Evolutionary conservation across 2,888 invertebrate genomes (phyloP).

Genomic region (Carabus problematicus): DNA sequence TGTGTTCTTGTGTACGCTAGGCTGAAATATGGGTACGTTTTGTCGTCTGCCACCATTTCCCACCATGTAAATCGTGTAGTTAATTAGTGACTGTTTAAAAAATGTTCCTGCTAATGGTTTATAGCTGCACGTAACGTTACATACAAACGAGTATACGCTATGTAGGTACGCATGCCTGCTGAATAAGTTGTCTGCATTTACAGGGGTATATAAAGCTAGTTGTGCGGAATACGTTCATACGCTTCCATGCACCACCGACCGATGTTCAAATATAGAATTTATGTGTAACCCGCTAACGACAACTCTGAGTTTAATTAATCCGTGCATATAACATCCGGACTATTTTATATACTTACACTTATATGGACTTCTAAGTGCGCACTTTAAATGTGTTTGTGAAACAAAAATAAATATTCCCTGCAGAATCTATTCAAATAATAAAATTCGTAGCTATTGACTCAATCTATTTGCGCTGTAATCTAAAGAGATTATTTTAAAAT

Average conservation of each 20-base stretch:
- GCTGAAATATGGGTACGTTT: too few relatives aligned
- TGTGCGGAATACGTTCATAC: constrained; percentile 3
- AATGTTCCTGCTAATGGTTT: too few relatives aligned
- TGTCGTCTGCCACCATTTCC: too few relatives aligned
- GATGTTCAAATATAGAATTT: not conserved
- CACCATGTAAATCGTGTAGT: too few relatives aligned
- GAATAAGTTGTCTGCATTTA: constrained; percentile 14
- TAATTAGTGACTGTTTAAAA: too few relatives aligned
- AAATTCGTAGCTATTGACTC: not conserved
- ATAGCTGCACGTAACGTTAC: too few relatives aligned
- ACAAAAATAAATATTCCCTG: constrained; percentile 6
- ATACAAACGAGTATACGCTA: too few relatives aligned
- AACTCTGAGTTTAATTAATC: constrained; percentile 2
- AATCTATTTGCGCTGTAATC: too few relatives aligned
- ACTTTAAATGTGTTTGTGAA: not conserved
- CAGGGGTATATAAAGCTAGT: constrained; percentile 3
- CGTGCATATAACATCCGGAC: not conserved
- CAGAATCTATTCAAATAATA: not conserved
- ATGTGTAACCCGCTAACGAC: not conserved
- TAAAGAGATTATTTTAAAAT: too few relatives aligned
- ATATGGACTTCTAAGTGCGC: not conserved
- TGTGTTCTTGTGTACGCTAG: too few relatives aligned
- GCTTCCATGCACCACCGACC: not conserved
- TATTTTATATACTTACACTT: not conserved
- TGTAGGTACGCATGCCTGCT: too few relatives aligned